These are phyloP conservation scores for Pogonomyrmex californicus DNA, from an alignment of 1,140 invertebrate genomes.

Conservation along the genomic window DNA sequence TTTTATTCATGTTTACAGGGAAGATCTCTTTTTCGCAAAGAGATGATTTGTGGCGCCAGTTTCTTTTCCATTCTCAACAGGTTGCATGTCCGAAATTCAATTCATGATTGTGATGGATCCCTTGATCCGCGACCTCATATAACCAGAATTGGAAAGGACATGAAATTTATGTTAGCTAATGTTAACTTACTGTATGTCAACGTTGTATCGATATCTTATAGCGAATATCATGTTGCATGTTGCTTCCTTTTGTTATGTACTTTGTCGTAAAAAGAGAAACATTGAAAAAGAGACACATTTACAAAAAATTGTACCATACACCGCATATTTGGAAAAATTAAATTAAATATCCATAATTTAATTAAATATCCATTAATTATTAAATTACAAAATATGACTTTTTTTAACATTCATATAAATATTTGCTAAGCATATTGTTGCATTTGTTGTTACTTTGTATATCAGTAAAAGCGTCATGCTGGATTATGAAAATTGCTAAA, in stretches of 20 bases:
- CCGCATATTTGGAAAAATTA: not conserved
- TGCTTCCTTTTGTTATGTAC: not conserved
- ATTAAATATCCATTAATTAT: not conserved
- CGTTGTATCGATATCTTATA: not conserved
- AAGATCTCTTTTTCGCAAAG: slow-evolving; percentile 37
- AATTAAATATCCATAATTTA: not conserved
- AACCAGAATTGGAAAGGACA: not conserved
- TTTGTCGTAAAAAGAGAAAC: slow-evolving; percentile 3
- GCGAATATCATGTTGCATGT: not conserved
- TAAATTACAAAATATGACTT: not conserved
- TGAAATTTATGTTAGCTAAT: slow-evolving; percentile 15
- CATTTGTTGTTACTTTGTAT: not conserved
- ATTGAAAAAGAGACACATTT: not conserved
- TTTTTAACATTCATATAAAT: not conserved
- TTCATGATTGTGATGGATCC: slow-evolving; percentile 2
- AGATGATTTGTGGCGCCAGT: slow-evolving; percentile 70
- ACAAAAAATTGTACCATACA: not conserved
- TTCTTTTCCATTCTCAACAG: slow-evolving; percentile 57
- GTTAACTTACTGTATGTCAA: not conserved
- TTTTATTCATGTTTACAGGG: slow-evolving; percentile 38
- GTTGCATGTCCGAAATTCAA: slow-evolving; percentile 53
- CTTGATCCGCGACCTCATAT: not conserved
- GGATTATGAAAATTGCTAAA: not conserved
- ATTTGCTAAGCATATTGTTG: not conserved
- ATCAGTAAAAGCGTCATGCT: not conserved